Conservation (phyloP, 2,888 invertebrate genomes). For the Xanthostigma xanthostigma region DNA sequence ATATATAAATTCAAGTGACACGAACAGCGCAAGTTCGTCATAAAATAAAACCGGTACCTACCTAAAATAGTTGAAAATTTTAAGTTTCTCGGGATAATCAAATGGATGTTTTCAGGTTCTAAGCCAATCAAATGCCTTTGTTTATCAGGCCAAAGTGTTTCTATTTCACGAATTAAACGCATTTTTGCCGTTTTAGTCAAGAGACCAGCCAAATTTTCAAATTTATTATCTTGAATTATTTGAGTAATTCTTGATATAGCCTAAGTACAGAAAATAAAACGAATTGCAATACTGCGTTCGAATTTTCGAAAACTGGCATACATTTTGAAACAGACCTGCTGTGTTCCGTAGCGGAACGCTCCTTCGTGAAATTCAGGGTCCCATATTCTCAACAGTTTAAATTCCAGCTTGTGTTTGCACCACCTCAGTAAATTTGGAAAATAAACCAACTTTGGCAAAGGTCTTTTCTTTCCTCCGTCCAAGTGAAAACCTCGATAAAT, state of each 20-base stretch:
- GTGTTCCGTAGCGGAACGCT: slow-evolving; percentile 3
- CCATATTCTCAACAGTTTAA: slow-evolving; percentile 1
- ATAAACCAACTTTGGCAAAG: slow-evolving; percentile 2
- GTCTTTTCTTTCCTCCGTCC: too few relatives aligned
- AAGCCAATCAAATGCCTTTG: slow-evolving; percentile 1
- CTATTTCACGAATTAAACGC: background rate
- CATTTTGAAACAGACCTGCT: background rate
- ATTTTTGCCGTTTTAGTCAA: background rate
- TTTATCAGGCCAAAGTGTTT: slow-evolving; percentile 1
- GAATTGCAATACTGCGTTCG: too few relatives aligned
- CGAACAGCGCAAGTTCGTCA: background rate
- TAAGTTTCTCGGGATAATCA: slow-evolving; percentile 1
- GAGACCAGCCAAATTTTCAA: background rate
- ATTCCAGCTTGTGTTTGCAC: slow-evolving; percentile 3
- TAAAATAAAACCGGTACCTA: background rate
- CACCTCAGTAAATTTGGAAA: slow-evolving; percentile 3
- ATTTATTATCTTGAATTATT: background rate
- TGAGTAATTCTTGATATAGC: slow-evolving; percentile 3
- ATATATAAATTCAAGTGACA: background rate
- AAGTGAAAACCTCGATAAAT: too few relatives aligned
- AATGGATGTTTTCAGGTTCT: slow-evolving; percentile 4
- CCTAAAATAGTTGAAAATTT: background rate
- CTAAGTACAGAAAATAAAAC: background rate
- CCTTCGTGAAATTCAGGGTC: slow-evolving; percentile 4
- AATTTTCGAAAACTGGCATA: background rate